Conservation (phyloP, 2,113 vertebrate species). For the Mesoclemmys tuberculata region DNA sequence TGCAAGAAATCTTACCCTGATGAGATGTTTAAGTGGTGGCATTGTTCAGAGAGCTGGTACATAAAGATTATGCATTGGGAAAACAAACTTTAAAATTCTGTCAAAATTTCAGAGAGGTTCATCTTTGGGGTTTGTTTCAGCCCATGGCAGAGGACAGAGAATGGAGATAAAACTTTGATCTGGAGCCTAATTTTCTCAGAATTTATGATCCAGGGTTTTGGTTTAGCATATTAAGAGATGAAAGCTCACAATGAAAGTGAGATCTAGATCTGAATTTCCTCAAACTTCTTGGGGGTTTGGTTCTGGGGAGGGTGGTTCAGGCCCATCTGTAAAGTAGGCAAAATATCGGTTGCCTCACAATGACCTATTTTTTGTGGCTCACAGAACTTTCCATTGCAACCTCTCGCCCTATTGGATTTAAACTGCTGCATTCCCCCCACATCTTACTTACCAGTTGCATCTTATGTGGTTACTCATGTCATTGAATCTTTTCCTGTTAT, state of each 20-base stretch:
- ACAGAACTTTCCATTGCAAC: neutral
- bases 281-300: fast-evolving
- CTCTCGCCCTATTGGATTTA: neutral
- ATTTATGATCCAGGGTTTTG: neutral
- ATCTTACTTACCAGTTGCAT: neutral
- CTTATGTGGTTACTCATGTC: neutral
- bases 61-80: conserved; percentile 20
- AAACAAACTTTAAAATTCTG: conserved; percentile 9
- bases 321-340: neutral
- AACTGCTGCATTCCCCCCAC: neutral
- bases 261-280: neutral
- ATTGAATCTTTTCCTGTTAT: fast-evolving
- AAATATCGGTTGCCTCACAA: neutral
- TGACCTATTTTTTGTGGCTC: neutral
- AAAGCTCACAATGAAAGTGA: neutral
- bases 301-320: neutral
- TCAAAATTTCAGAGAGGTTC: neutral
- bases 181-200: neutral
- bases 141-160: neutral
- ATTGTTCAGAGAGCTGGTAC: conserved; percentile 42
- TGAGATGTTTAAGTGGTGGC: conserved; percentile 56
- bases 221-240: neutral
- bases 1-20: conserved; percentile 33
- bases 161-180: neutral
- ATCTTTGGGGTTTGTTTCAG: neutral